A percentile compares a stretch with the other conserved stretches of the same genome.
phyloP scores from a whole-genome alignment of 2,113 vertebrate genomes.

The Etheostoma cragini region DNA sequence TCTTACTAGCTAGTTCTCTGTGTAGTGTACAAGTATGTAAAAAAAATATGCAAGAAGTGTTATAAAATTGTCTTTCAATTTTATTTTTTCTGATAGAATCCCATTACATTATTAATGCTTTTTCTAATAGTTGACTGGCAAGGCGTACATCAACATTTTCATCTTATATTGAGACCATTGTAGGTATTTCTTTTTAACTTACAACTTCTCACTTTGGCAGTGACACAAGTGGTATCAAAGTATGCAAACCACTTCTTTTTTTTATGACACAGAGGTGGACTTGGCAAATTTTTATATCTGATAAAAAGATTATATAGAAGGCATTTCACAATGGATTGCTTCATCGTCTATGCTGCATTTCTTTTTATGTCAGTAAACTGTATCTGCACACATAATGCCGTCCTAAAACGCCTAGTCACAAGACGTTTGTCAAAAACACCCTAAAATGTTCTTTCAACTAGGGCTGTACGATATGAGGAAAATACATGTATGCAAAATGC shows the following conservation, averaged over 20 bases:
- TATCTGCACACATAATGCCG: background rate
- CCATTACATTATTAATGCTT: background rate
- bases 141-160: background rate
- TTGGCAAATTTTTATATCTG: background rate
- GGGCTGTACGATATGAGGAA: too few species aligned
- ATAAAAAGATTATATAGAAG: background rate
- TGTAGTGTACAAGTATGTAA: too few species aligned
- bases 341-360: background rate
- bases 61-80: background rate
- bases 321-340: background rate
- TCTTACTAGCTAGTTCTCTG: too few species aligned
- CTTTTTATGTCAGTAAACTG: background rate
- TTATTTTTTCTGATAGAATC: background rate
- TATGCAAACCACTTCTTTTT: slow-evolving; percentile 10
- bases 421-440: background rate
- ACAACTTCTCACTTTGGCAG: background rate
- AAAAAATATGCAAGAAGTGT: too few species aligned
- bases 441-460: background rate
- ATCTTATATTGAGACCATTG: background rate
- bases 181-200: too few species aligned
- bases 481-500: too few species aligned
- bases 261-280: background rate
- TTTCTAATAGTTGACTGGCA: background rate
- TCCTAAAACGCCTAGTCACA: background rate
- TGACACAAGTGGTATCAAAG: background rate